Evolutionary conservation across 2,797 vertebrate species (phyloP).

Genomic region (Valencia hispanica): DNA sequence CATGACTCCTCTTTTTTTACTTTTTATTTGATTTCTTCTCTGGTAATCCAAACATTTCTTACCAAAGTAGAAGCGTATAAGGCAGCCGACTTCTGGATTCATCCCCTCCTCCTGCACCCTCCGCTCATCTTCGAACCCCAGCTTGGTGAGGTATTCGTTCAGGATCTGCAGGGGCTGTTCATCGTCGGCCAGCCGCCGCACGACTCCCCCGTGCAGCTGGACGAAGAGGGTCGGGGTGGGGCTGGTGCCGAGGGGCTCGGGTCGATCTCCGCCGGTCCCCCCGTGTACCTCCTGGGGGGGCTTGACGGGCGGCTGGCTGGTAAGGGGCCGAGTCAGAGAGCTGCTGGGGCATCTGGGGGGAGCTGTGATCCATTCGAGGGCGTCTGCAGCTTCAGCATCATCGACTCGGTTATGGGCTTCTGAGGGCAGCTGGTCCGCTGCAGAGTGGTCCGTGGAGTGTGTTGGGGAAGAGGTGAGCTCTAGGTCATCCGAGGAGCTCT

Average conservation of each 20-base stretch:
- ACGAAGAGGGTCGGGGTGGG: conserved; percentile 83
- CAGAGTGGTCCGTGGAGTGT: conserved; percentile 31
- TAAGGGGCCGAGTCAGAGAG: conserved; percentile 65
- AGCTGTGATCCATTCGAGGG: conserved; percentile 34
- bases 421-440: conserved; percentile 48
- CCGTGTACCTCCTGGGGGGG: conserved; percentile 50
- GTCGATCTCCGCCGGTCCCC: conserved; percentile 45
- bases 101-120: conserved; percentile 92
- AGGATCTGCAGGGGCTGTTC: conserved; percentile 90
- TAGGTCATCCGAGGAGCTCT: conserved; percentile 88
- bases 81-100: conserved; percentile 90
- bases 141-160: conserved; percentile 90
- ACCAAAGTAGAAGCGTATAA: conserved; percentile 94
- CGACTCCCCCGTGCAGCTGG: conserved; percentile 90
- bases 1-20: neutral
- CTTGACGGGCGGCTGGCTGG: conserved; percentile 55
- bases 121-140: conserved; percentile 90
- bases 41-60: conserved; percentile 40
- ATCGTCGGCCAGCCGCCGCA: conserved; percentile 84
- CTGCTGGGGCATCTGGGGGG: conserved; percentile 62
- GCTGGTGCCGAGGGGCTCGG: conserved; percentile 40
- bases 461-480: conserved; percentile 75
- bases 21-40: too few species aligned
- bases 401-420: conserved; percentile 20
- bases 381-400: conserved; percentile 6